These are phyloP conservation scores for Ceriagrion tenellum DNA, from an alignment of 2,888 invertebrate species.

Conservation along the genomic window DNA sequence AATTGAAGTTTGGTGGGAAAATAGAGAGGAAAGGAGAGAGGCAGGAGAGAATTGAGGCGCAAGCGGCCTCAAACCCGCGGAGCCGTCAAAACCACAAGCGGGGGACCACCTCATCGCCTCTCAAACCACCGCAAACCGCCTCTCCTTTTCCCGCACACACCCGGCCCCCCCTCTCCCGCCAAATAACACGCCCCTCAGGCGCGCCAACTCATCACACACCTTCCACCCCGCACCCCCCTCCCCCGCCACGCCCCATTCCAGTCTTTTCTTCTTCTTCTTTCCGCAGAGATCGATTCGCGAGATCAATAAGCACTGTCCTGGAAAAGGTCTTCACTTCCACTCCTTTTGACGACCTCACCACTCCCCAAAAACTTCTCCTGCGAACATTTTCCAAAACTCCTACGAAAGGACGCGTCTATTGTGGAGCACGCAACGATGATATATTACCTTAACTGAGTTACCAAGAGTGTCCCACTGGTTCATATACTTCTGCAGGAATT, in stretches of 20 bases:
- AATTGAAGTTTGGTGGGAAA: too few relatives aligned
- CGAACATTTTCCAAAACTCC: too few relatives aligned
- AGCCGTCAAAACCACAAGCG: not conserved
- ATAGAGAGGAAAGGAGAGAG: not conserved
- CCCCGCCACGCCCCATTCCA: not conserved
- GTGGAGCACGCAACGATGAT: too few relatives aligned
- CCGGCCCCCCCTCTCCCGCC: not conserved
- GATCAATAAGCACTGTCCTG: slow-evolving; percentile 48
- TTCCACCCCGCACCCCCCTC: not conserved
- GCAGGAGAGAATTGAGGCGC: not conserved
- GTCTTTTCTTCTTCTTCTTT: not conserved
- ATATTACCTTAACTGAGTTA: too few relatives aligned
- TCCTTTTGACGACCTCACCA: too few relatives aligned
- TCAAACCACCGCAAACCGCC: not conserved
- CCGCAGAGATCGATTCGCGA: not conserved
- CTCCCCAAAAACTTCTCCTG: too few relatives aligned
- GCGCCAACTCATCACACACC: not conserved
- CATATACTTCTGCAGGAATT: too few relatives aligned
- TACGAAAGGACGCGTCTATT: too few relatives aligned
- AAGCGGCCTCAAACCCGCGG: not conserved
- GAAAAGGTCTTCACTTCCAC: slow-evolving; percentile 35
- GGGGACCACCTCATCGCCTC: not conserved
- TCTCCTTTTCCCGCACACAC: not conserved
- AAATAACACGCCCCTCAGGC: not conserved
- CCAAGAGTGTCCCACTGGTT: too few relatives aligned